Base-by-base conservation (phyloP, 2,888 invertebrate genomes). In the Augiades crinisus region DNA sequence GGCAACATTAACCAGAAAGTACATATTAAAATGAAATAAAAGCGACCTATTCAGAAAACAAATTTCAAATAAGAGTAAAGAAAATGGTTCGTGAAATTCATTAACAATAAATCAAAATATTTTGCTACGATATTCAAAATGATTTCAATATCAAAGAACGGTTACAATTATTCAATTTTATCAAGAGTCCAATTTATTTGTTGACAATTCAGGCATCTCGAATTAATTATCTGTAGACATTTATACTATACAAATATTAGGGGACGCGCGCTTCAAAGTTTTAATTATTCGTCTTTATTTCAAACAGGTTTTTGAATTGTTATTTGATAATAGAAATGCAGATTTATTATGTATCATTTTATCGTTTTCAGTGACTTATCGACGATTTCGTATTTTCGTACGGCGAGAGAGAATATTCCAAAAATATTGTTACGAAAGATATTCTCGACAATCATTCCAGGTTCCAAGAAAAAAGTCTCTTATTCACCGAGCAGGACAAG, bases 31-130 rank as follows among this genome's bases (percentile, higher is more conserved):
- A 16, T 31, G 33, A 47, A 47, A 40, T 14, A 14, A 40, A 47
- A 22, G n/a, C 14, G 38, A 17, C 38, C 47, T 33, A 24, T 24
- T 30, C 31, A 30, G 38, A 47, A 40, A 22, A 33, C 40, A 40
- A 40, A 40, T 16, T 47, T 14, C 38, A 31, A 47, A 40, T 47
- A 22, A 47, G 31, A 7, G 22, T 17, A 12, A 19, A 16, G 38
- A 16, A 40, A 31, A 22, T 47, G 31, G 47, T 5, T 38, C 19
- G 5, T n/a, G 7, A 3, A 45, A 22, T n/a, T 41, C 8, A 21
- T 7, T 21, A n/a, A 30, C 30, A 17, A 31, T 38, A 21, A 37
- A 19, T 30, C 30, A 8, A 27, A 38, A 47, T 13, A 27, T 46
- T 37, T 37, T 22, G 19, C 17, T 17, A 1, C 17, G 24, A 7